Percentiles rank a stretch among this genome's conserved stretches.
phyloP scores from a whole-genome alignment of 64 coral and sea anemone species.

The Anthopleura sola region DNA sequence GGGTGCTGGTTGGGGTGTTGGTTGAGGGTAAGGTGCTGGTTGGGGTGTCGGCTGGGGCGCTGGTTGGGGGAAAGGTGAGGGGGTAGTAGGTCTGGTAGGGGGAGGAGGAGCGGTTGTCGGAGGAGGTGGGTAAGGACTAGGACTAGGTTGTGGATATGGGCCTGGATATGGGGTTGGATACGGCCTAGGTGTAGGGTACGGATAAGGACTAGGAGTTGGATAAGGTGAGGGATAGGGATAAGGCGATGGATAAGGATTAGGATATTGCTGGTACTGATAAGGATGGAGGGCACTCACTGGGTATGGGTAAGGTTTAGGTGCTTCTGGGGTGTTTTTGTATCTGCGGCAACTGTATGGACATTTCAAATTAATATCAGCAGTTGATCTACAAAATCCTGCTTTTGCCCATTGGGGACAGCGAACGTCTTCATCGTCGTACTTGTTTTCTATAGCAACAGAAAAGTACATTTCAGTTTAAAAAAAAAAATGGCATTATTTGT shows the following conservation, averaged over 20 bases:
- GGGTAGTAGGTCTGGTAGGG: conserved; percentile 3
- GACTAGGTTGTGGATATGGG: not conserved
- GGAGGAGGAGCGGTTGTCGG: not conserved
- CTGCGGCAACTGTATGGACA: conserved; percentile 58
- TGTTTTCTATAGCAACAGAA: not conserved
- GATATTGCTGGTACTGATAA: conserved; percentile 6
- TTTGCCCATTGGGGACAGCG: conserved; percentile 39
- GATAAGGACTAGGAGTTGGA: not conserved
- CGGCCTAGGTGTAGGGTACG: not conserved
- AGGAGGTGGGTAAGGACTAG: conserved; percentile 30
- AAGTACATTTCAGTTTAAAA: too few species aligned
- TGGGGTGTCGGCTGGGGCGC: not conserved
- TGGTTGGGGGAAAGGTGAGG: conserved; percentile 37
- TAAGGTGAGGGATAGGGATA: not conserved
- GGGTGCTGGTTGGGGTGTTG: conserved; percentile 26
- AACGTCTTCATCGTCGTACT: conserved; percentile 17
- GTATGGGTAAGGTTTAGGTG: conserved; percentile 12
- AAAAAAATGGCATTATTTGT: too few species aligned
- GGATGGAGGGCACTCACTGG: not conserved
- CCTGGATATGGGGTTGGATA: not conserved
- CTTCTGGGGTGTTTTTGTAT: not conserved
- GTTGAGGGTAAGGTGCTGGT: not conserved
- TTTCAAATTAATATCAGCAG: conserved; percentile 1
- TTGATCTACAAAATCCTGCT: conserved; percentile 35
- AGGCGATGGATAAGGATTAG: not conserved